phyloP scores from a whole-genome alignment of 2,113 vertebrate species.

The Nyctereutes procyonoides region DNA sequence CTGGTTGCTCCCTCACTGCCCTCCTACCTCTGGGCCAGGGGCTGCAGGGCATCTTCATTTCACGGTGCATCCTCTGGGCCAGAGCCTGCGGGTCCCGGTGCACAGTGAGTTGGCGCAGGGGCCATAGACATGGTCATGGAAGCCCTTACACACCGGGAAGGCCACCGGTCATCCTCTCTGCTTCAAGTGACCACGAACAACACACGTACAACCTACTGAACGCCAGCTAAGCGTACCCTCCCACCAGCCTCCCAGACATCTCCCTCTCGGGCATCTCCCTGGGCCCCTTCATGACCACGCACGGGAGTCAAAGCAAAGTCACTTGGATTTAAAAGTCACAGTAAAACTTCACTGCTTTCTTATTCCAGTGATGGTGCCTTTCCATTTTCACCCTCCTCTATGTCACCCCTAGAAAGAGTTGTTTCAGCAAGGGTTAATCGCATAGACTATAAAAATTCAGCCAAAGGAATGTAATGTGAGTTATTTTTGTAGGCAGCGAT shows the following conservation, averaged over 20 bases:
- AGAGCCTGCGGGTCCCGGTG: fast-evolving
- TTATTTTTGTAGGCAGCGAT: neutral
- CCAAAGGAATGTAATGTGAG: neutral
- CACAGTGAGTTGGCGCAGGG: neutral
- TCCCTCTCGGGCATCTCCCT: neutral
- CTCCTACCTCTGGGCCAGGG: too few relatives aligned
- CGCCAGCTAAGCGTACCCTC: neutral
- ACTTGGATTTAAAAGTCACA: neutral
- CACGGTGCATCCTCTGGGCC: neutral
- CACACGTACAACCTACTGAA: neutral
- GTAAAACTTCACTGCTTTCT: neutral
- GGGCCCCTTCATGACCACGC: neutral
- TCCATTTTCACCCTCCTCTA: neutral
- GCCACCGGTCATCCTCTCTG: neutral
- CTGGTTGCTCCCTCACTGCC: fast-evolving
- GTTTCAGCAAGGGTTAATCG: neutral
- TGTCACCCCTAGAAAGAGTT: neutral
- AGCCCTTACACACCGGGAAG: neutral
- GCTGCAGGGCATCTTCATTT: neutral
- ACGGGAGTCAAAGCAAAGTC: neutral
- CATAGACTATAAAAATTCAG: neutral
- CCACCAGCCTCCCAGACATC: too few relatives aligned
- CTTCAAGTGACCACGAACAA: neutral
- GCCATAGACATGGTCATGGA: neutral
- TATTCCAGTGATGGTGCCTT: neutral